Conservation (phyloP, 2,888 invertebrate genomes). For the Dimorphilus gyrociliatus region DNA sequence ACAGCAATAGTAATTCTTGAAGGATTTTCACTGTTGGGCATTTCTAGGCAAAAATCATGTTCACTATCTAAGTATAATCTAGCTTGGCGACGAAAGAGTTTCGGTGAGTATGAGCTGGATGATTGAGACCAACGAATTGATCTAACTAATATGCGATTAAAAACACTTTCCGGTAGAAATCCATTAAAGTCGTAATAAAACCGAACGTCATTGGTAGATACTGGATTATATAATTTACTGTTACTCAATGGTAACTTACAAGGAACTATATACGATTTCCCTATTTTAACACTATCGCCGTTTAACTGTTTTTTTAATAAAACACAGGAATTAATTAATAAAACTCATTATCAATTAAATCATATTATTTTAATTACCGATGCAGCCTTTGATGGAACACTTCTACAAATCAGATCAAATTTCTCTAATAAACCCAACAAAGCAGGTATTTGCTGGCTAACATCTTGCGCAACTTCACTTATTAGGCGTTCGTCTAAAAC, state of each 20-base stretch:
- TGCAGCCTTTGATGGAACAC: slow-evolving; percentile 9
- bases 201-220: slow-evolving; percentile 14
- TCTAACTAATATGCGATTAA: slow-evolving; percentile 26
- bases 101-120: slow-evolving; percentile 23
- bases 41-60: slow-evolving; percentile 30
- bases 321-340: neutral
- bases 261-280: neutral
- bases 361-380: slow-evolving; percentile 1
- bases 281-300: neutral
- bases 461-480: slow-evolving; percentile 25
- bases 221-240: neutral
- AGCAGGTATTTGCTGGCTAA: slow-evolving; percentile 19
- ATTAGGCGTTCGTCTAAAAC: slow-evolving; percentile 26
- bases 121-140: slow-evolving; percentile 28
- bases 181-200: slow-evolving; percentile 31
- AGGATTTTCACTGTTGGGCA: too few species aligned
- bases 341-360: neutral
- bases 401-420: slow-evolving; percentile 29
- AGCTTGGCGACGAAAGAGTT: slow-evolving; percentile 18
- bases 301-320: neutral
- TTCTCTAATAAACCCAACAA: slow-evolving; percentile 30
- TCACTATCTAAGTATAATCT: slow-evolving; percentile 30
- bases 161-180: slow-evolving; percentile 31
- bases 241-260: neutral
- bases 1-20: too few species aligned